These are phyloP conservation scores for Brachynemurus nebulosus DNA, from an alignment of 2,888 invertebrate species.

Conservation along the genomic window DNA sequence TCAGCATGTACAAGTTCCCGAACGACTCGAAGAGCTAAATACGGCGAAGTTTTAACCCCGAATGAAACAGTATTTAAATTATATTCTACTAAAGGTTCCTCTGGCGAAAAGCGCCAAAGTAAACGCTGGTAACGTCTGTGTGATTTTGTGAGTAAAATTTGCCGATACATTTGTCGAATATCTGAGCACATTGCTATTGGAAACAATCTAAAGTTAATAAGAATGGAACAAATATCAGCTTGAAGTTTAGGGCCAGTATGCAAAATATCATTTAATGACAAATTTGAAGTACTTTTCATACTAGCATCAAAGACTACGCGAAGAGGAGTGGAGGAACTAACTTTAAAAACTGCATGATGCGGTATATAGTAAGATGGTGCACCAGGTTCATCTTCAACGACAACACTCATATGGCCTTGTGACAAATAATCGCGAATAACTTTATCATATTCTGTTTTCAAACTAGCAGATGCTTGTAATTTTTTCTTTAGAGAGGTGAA, in stretches of 20 bases:
- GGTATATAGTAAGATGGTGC: conserved; percentile 10
- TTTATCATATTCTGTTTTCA: conserved; percentile 7
- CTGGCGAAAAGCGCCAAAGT: conserved; percentile 5
- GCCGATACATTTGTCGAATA: conserved; percentile 13
- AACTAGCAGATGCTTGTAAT: conserved; percentile 9
- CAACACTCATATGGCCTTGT: neutral
- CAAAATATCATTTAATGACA: conserved; percentile 10
- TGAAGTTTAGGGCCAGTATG: conserved; percentile 12
- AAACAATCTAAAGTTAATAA: conserved; percentile 11
- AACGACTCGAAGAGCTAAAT: conserved; percentile 11
- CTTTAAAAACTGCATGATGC: conserved; percentile 6
- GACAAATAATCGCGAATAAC: neutral
- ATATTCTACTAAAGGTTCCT: conserved; percentile 4
- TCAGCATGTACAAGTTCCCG: conserved; percentile 9
- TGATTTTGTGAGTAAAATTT: conserved; percentile 7
- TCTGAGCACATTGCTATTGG: conserved; percentile 12
- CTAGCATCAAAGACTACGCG: conserved; percentile 9
- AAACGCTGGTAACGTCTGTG: conserved; percentile 10
- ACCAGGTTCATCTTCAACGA: neutral
- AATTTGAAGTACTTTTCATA: neutral
- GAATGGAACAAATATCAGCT: conserved; percentile 8
- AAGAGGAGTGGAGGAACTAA: conserved; percentile 4
- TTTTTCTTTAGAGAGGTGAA: conserved; percentile 9
- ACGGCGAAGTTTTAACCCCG: conserved; percentile 11
- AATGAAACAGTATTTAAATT: conserved; percentile 10